Conservation (phyloP, 2,113 vertebrate species). For the Lepus americanus region DNA sequence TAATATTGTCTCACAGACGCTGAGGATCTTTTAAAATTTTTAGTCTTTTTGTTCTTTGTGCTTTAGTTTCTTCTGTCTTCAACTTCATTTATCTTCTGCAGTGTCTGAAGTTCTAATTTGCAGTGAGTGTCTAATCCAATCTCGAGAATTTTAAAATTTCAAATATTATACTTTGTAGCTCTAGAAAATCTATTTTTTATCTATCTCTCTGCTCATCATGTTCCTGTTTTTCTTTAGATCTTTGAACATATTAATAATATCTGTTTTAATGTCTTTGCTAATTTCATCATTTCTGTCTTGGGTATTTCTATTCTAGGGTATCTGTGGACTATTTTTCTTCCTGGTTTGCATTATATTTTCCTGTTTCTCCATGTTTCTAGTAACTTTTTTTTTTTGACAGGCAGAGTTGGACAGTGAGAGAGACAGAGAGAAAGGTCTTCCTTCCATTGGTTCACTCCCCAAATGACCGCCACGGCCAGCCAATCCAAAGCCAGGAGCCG, state of each 20-base stretch:
- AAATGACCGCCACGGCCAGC: too few species aligned
- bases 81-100: not conserved
- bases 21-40: not conserved
- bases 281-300: not conserved
- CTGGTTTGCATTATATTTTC: not conserved
- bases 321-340: not conserved
- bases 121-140: not conserved
- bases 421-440: too few species aligned
- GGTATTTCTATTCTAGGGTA: not conserved
- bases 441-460: too few species aligned
- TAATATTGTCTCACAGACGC: not conserved
- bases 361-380: not conserved
- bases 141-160: not conserved
- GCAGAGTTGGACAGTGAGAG: too few species aligned
- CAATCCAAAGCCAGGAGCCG: too few species aligned
- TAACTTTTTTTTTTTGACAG: too few species aligned
- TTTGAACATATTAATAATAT: not conserved
- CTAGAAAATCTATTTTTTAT: not conserved
- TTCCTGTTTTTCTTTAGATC: not conserved
- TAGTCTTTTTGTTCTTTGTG: not conserved
- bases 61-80: conserved; percentile 30
- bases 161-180: not conserved
- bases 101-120: not conserved
- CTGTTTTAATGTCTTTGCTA: not conserved
- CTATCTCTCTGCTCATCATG: not conserved